A percentile compares a stretch with the other conserved stretches of the same genome.
Conservation (phyloP, 2,113 vertebrate genomes). For the Laticauda laticaudata region DNA sequence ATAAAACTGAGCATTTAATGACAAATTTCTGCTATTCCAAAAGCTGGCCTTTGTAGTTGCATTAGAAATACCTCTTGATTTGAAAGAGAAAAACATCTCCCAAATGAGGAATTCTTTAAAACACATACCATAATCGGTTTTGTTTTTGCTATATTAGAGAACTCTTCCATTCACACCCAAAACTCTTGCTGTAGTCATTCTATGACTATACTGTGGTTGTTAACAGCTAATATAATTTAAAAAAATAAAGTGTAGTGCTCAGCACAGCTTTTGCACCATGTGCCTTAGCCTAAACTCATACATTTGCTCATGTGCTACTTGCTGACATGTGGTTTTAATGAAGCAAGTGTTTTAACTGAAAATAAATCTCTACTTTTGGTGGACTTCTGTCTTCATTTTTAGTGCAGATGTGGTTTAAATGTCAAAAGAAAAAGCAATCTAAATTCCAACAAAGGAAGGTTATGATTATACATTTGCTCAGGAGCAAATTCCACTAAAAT, state of each 20-base stretch:
- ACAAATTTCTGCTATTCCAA: background rate
- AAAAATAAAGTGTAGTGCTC: background rate
- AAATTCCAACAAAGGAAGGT: conserved; percentile 42
- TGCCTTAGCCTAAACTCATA: conserved; percentile 11
- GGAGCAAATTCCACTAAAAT: background rate
- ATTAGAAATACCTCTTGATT: background rate
- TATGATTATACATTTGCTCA: background rate
- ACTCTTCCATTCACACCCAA: conserved; percentile 12
- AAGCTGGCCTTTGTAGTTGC: background rate
- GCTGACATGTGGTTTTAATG: conserved; percentile 66
- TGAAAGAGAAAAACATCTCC: background rate
- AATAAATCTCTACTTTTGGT: conserved; percentile 60
- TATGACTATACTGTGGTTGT: conserved; percentile 18
- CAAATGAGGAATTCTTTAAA: background rate
- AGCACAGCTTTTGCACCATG: conserved; percentile 25
- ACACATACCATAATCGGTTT: background rate
- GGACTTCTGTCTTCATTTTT: conserved; percentile 56
- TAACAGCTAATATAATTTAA: background rate
- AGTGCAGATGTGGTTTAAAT: conserved; percentile 62
- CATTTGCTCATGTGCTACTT: conserved; percentile 51
- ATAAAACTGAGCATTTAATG: background rate
- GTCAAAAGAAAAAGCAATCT: conserved; percentile 63
- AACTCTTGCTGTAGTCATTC: conserved; percentile 33
- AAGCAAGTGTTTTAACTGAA: conserved; percentile 62
- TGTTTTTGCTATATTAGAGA: background rate